phyloP scores from a whole-genome alignment of 2,797 vertebrate species.

The Percopsis omiscomaycus region DNA sequence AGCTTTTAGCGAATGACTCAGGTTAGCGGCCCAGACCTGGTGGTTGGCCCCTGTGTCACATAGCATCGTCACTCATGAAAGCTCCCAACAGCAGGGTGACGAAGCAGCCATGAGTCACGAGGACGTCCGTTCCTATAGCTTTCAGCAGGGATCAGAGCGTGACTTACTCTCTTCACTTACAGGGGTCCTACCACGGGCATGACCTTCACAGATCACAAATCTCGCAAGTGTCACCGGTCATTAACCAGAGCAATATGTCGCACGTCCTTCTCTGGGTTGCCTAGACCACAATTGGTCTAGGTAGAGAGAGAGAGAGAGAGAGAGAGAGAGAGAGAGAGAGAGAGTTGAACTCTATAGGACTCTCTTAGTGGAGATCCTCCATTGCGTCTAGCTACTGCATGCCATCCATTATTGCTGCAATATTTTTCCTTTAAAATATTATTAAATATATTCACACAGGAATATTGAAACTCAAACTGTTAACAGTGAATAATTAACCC shows the following conservation, averaged over 20 bases:
- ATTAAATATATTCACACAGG: too few species aligned
- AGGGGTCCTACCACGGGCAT: slow-evolving; percentile 54
- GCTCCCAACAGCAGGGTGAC: slow-evolving; percentile 49
- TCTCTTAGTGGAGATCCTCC: too few species aligned
- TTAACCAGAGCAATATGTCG: slow-evolving; percentile 76
- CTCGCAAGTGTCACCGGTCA: slow-evolving; percentile 72
- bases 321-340: slow-evolving; percentile 18
- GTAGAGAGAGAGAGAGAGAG: slow-evolving; percentile 39
- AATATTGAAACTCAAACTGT: too few species aligned
- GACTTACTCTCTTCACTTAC: slow-evolving; percentile 60
- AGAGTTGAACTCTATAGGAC: not conserved
- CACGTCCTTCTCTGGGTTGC: slow-evolving; percentile 45
- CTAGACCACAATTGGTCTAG: slow-evolving; percentile 51
- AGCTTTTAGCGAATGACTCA: slow-evolving; percentile 50
- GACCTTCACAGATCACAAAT: slow-evolving; percentile 75
- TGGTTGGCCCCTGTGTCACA: slow-evolving; percentile 49
- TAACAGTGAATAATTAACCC: too few species aligned
- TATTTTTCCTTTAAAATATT: too few species aligned
- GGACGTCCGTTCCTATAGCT: slow-evolving; percentile 55
- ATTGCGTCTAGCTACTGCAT: too few species aligned
- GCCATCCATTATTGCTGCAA: too few species aligned
- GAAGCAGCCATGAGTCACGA: slow-evolving; percentile 73
- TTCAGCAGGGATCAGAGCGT: slow-evolving; percentile 51
- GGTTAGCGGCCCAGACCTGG: slow-evolving; percentile 52
- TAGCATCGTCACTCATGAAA: slow-evolving; percentile 47